A percentile compares a stretch with the other conserved stretches of the same genome.
phyloP scores from a whole-genome alignment of 2,888 invertebrate genomes.

The Cephus nigrinus region DNA sequence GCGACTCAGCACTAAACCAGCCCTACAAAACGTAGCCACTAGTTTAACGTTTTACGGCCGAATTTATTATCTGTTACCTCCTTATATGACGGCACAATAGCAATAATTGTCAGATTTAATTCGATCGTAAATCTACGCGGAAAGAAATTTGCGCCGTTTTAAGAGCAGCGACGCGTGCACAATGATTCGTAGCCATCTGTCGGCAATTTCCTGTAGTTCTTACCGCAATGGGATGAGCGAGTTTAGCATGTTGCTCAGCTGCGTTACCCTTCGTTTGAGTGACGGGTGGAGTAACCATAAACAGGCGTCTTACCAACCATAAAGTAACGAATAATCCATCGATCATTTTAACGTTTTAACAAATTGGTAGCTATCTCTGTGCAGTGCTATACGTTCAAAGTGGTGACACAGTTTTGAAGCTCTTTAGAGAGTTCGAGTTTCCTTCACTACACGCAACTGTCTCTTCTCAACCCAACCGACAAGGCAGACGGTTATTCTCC shows the following conservation, averaged over 20 bases:
- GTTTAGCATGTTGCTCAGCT: conserved; percentile 6
- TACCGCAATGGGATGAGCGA: background rate
- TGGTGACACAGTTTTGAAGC: background rate
- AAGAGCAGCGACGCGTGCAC: conserved; percentile 2
- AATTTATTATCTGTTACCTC: conserved; percentile 67
- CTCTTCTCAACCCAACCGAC: background rate
- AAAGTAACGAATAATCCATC: background rate
- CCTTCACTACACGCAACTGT: background rate
- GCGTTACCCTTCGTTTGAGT: conserved; percentile 17
- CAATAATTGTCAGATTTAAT: conserved; percentile 66
- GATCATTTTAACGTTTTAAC: background rate
- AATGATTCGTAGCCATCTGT: conserved; percentile 48
- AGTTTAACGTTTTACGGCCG: conserved; percentile 64
- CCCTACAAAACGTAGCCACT: conserved; percentile 64
- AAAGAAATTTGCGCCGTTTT: conserved; percentile 14
- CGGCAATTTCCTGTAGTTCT: conserved; percentile 25
- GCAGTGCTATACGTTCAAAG: background rate
- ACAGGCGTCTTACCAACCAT: background rate
- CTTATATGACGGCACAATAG: conserved; percentile 65
- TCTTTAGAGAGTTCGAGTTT: background rate
- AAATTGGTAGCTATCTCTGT: background rate
- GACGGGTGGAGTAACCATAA: background rate
- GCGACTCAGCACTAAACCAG: conserved; percentile 65
- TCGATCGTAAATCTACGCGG: conserved; percentile 57
- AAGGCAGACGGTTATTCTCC: background rate